Evolutionary conservation across 1,140 invertebrate genomes (phyloP), one percentile per base, ranked within the genome.

Genomic region (Caerostris darwini): DNA sequence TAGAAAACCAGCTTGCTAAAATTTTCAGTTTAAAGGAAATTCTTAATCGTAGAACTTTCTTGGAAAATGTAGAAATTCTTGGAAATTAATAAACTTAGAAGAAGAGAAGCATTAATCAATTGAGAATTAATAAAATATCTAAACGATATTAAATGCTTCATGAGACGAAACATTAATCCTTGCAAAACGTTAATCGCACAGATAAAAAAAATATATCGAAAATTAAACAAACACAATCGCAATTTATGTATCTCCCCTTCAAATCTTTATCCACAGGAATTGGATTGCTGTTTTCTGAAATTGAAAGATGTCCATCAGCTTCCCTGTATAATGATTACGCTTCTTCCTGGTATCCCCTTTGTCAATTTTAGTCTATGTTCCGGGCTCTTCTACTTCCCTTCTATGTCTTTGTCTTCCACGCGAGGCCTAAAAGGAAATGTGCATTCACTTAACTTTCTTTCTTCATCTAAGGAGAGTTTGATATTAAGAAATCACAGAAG

Each of bases 301-400:
- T 77, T 77, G 71, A 77, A 77, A 77, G 34, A 77, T 77, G 34
- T 77, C 71, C 71, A 77, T 77, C 71, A 77, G 71, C 50, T 19
- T 77, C 50, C 14, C 34, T 50, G 71, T 53, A 77, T 77, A 77
- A 77, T 77, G 71, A 67, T n/a, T n/a, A 67, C 10, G 6, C 61
- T n/a, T 4, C 17, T 77, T 4, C 53, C 34, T 50, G 12, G 34
- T 77, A 50, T 77, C 14, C 34, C 19, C 34, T 77, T 77, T 50
- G 50, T 50, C 71, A 77, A 77, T 77, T 77, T 77, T 77, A 50
- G 71, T 8, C 71, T 7, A 53, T 77, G 71, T 53, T 77, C 3
- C 34, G 34, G 50, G 50, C 8, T 53, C 4, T 50, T 50, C 5
- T 4, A 64, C 61, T 14, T 17, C 10, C 14, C 3, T 10, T 34